Evolutionary conservation across 2,113 vertebrate species (phyloP), one percentile per base, ranked within the genome.

Genomic region (Pollachius pollachius): DNA sequence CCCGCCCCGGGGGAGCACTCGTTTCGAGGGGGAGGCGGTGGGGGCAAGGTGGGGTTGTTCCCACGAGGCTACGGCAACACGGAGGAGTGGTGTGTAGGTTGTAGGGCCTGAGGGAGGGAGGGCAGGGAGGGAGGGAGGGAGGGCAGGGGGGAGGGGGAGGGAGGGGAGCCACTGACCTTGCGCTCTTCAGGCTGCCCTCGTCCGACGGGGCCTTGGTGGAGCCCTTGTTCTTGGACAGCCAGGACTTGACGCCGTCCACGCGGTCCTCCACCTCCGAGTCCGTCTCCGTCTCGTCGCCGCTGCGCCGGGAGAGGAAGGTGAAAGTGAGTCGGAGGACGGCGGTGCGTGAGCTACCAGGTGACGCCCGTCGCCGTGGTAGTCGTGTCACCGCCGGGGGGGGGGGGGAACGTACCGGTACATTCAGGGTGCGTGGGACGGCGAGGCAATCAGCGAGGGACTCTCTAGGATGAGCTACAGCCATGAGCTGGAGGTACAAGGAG

Each of bases 201-300:
- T 99, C 97, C 0, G 94, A 93, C 79, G 93, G 88, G 0, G 93
- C 90, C 89, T 97, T 99, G 76, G 91, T 89, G 66, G 89, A 89
- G 73, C 88, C 88, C 84, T 93, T 93, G 79, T 91, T 92, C 80
- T 90, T 92, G 0, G 90, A 98, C 52, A 99, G 91, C 96, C 95
- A 97, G 3, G 95, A 96, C 82, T 99, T 99, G 76, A 99, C 96
- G 6, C 94, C 96, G 0, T 99, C 97, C 62, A 99, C 97, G 0
- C 97, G 95, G 68, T 99, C 95, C 83, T 99, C 97, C 77, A 99
- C 92, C 82, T 99, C 97, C 0, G 95, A 99, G 81, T 99, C 97
- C 15, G 92, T 91, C 1, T 98, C 97, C 0, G 95, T 96, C 69
- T 97, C 96, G 0, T 95, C 96, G 0, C 95, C 96, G 0, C 97